These are phyloP conservation scores for Todiramphus saurophagus DNA, from an alignment of 2,113 vertebrate genomes.

Conservation along the genomic window DNA sequence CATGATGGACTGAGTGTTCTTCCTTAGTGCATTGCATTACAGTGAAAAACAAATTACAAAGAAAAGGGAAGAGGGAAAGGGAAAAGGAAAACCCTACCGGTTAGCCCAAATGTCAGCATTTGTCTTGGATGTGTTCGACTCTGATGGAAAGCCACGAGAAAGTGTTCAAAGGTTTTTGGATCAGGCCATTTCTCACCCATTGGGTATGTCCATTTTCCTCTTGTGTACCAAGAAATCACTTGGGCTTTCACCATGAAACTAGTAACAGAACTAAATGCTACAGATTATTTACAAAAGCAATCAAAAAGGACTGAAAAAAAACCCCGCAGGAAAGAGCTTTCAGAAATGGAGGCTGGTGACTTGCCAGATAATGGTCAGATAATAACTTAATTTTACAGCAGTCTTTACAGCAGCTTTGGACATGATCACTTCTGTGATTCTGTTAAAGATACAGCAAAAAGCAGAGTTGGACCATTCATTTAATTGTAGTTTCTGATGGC, in stretches of 20 bases:
- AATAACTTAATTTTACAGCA: background rate
- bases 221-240: background rate
- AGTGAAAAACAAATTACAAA: background rate
- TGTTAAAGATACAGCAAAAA: background rate
- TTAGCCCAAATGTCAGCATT: background rate
- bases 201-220: background rate
- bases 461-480: background rate
- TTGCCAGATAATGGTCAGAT: background rate
- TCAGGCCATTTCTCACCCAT: background rate
- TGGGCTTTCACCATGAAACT: background rate
- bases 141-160: background rate
- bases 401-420: background rate
- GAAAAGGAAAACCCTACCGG: background rate
- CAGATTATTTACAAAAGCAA: background rate
- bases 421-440: background rate
- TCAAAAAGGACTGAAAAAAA: background rate
- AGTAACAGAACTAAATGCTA: background rate
- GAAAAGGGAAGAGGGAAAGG: background rate
- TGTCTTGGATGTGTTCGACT: background rate
- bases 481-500: background rate
- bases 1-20: background rate
- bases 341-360: background rate
- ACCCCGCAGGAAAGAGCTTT: background rate
- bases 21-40: background rate
- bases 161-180: background rate